Base-by-base conservation (phyloP, 2,888 invertebrate species). In the Pseudolycoriella hygida region DNA sequence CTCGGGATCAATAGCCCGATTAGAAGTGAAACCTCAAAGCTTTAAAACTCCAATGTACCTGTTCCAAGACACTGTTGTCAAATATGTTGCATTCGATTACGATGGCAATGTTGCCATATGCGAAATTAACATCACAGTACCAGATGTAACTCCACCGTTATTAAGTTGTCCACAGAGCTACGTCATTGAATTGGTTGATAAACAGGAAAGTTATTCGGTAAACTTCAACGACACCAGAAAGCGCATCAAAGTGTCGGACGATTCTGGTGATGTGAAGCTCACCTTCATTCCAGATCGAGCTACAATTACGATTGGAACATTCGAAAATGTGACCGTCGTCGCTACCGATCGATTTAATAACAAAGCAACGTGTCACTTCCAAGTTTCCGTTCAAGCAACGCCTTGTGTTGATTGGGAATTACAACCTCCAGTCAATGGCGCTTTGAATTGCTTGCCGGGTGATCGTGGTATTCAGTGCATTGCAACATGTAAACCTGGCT, bases 31-130 rank as follows among this genome's bases (percentile, higher is more conserved):
- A 53, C 94, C 94, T 0, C 80, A 83, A 53, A 88, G 85, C 54
- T 94, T 94, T 65, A 80, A 74, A 57, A 89, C 89, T 1, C 92
- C 92, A 0, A 74, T 87, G 51, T 77, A 80, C 60, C 76, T 90
- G 11, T 90, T 93, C 64, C 80, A 88, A 58, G 90, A 93, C 51
- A 87, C 86, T 57, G 85, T 89, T 20, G 88, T 94, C 0, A 84
- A 89, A 67, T 97, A 94, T 57, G 84, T 93, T 1, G 97, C 96
- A 3, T 96, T 89, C 57, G 97, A 97, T 67, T 90, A 88, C 56
- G 94, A 94, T 58, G 94, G 94, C 52, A 97, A 97, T 59, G 92
- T 92, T 12, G 97, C 94, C 12, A 90, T 92, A 59, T 97, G 97
- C 59, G 86, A 88, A 70, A 90, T 97, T 25, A 90, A 92, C 56